Percentiles rank a stretch among this genome's conserved stretches.
Evolutionary conservation across 2,888 invertebrate genomes (phyloP).

Genomic region (Nemotelus pantherinus): DNA sequence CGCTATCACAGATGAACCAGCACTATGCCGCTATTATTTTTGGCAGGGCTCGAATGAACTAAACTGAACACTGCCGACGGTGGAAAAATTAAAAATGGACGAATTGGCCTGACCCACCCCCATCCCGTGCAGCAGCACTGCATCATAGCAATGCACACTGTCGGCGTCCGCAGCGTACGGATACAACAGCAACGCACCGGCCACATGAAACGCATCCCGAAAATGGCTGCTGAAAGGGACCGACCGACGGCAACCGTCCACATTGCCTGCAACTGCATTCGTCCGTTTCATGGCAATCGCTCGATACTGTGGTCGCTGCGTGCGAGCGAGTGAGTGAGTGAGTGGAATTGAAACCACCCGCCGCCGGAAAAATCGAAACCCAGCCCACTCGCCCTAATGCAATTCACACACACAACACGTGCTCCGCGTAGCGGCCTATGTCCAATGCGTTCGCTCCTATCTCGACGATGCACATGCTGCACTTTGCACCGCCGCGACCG

Average conservation of each 20-base stretch:
- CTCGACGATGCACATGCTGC: slow-evolving; percentile 26
- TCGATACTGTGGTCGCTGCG: not conserved
- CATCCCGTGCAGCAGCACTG: slow-evolving; percentile 16
- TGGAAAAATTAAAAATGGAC: slow-evolving; percentile 33
- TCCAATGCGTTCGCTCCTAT: slow-evolving; percentile 15
- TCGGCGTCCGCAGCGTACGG: slow-evolving; percentile 23
- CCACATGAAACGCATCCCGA: slow-evolving; percentile 23
- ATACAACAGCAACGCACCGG: slow-evolving; percentile 31
- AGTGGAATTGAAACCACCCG: slow-evolving; percentile 31
- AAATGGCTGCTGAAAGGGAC: slow-evolving; percentile 39
- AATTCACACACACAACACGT: slow-evolving; percentile 41
- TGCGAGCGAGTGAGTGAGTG: slow-evolving; percentile 30
- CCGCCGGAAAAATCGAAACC: slow-evolving; percentile 27
- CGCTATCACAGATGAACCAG: not conserved
- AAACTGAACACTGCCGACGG: not conserved
- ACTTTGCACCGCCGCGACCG: not conserved
- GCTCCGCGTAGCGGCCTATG: slow-evolving; percentile 14
- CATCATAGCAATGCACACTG: slow-evolving; percentile 12
- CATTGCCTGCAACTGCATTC: slow-evolving; percentile 28
- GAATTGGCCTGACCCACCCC: slow-evolving; percentile 32
- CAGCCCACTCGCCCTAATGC: slow-evolving; percentile 39
- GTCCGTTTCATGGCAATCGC: not conserved
- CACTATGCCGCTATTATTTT: not conserved
- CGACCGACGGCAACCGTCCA: slow-evolving; percentile 32
- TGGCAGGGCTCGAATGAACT: not conserved